Conservation (phyloP, 2,888 invertebrate species). For the Metacarcinus magister region DNA sequence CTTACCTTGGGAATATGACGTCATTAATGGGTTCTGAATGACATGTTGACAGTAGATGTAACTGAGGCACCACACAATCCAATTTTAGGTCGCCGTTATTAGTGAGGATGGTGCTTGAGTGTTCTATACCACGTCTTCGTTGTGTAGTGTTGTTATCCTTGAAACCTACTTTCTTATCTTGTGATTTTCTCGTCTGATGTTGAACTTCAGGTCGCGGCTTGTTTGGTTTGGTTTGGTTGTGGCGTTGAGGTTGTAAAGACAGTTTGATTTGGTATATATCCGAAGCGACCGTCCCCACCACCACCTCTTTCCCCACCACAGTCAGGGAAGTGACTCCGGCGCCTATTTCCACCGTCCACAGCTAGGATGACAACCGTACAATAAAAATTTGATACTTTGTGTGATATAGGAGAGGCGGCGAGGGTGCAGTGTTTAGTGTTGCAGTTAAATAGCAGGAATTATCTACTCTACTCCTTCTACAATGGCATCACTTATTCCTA, state of each 20-base stretch:
- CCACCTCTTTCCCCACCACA: slow-evolving; percentile 55
- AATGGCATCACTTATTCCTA: not conserved
- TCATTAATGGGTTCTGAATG: slow-evolving; percentile 77
- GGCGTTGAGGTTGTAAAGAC: not conserved
- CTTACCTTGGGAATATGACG: slow-evolving; percentile 79
- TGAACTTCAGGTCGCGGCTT: not conserved
- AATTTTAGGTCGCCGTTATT: not conserved
- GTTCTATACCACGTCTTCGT: not conserved
- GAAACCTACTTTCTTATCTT: not conserved
- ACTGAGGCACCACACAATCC: slow-evolving; percentile 33
- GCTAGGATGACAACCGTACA: slow-evolving; percentile 40
- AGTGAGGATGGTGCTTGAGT: not conserved
- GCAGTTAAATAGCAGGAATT: not conserved
- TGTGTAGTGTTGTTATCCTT: not conserved
- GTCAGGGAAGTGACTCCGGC: slow-evolving; percentile 71
- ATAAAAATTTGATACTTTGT: not conserved
- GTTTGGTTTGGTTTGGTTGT: not conserved
- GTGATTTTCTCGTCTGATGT: not conserved
- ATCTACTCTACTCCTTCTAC: not conserved
- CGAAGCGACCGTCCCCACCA: slow-evolving; percentile 73
- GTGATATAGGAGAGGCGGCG: not conserved
- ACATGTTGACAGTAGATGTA: slow-evolving; percentile 74
- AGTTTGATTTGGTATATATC: slow-evolving; percentile 75
- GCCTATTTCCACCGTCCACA: slow-evolving; percentile 71
- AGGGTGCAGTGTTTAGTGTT: not conserved